Evolutionary conservation across 2,888 invertebrate genomes (phyloP).

Genomic region (Chrysolina oricalcia): DNA sequence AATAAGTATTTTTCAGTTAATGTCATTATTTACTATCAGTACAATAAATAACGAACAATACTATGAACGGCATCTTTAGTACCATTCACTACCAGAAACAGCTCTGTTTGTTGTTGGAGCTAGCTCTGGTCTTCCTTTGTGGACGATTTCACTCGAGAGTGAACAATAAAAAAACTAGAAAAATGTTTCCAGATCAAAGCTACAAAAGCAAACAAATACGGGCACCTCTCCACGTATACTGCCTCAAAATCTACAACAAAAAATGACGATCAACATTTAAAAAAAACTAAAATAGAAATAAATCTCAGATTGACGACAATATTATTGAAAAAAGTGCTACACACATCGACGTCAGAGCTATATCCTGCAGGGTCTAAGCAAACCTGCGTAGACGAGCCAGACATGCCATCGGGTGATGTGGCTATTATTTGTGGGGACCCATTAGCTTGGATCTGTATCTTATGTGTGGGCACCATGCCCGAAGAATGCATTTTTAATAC

Average conservation of each 20-base stretch:
- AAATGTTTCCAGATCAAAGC: constrained; percentile 30
- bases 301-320: constrained; percentile 43
- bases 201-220: constrained; percentile 11
- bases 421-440: constrained; percentile 73
- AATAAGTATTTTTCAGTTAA: no score
- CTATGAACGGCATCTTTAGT: no score
- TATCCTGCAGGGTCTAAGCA: constrained; percentile 82
- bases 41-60: no score
- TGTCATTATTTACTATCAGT: no score
- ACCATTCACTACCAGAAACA: no score
- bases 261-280: constrained; percentile 54
- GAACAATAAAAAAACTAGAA: background rate
- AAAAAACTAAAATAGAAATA: constrained; percentile 47
- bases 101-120: no score
- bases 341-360: constrained; percentile 86
- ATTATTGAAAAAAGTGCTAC: constrained; percentile 62
- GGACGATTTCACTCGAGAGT: no score
- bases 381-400: constrained; percentile 78
- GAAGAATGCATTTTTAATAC: constrained; percentile 73
- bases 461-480: constrained; percentile 71
- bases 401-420: constrained; percentile 73
- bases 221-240: constrained; percentile 10
- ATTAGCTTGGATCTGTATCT: constrained; percentile 73
- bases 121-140: no score
- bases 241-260: constrained; percentile 39